Evolutionary conservation across 2,113 vertebrate genomes (phyloP), one percentile per base, ranked within the genome.

Genomic region (Eira barbara): DNA sequence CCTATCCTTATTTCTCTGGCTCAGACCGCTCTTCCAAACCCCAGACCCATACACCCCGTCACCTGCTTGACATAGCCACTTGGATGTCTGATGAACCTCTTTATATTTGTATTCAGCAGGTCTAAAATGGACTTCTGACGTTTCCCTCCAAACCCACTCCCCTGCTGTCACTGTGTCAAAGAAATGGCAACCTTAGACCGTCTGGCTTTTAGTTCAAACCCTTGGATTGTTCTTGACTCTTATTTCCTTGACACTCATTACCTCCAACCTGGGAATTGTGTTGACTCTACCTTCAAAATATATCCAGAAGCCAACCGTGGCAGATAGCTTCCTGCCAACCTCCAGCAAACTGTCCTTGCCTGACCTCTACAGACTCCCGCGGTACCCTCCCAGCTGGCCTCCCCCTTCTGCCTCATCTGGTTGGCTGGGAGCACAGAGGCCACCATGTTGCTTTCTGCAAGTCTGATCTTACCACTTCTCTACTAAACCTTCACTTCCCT

Each of bases 291-390:
- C 34, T 45, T 67, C 20, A 47, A 85, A 36, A 49, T 39, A 47
- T 25, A 29, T 17, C 27, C 47, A 27, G 34, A 49, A 71, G 59
- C 23, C 57, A 59, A 4, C 5, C 0, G 6, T 8, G 7, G 36
- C 20, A 2, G 15, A 31, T 34, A 15, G 8, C 25, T 23, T 52
- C 47, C 27, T 17, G 9, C 49, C 34, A 39, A 5, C 34, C 21
- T 7, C 55, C 25, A 4, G 25, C 15, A 29, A 34, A 17, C 18
- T 6, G 23, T n/a, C 20, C 4, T 25, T 14, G 2, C 1, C 47
- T n/a, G 31, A 7, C 21, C 49, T 20, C 8, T 67, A 20, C 18
- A 4, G 13, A 36, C 34, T 76, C 59, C 52, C 31, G 12, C 0
- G 2, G 63, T 11, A 18, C 31, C 15, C 34, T 71, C 42, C 18